Evolutionary conservation across 2,888 invertebrate genomes (phyloP).

Genomic region (Agriopis marginaria): DNA sequence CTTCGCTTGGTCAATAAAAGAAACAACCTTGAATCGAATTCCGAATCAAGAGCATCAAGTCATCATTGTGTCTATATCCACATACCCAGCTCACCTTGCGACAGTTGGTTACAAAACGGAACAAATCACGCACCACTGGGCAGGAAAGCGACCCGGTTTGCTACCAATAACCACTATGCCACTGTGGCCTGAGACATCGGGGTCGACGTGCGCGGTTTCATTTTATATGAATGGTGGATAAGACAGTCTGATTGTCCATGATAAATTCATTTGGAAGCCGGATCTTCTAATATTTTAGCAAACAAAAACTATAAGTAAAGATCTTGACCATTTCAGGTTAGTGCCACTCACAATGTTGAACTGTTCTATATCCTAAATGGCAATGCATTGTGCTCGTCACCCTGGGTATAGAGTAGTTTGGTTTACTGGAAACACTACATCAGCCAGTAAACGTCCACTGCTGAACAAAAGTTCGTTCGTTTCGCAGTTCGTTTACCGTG

Average conservation of each 20-base stretch:
- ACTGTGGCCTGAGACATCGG: conserved; percentile 30
- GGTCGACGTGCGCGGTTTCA: conserved; percentile 31
- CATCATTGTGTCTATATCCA: conserved; percentile 12
- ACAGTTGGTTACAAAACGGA: conserved; percentile 47
- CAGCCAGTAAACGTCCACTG: too few relatives aligned
- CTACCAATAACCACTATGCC: conserved; percentile 27
- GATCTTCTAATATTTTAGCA: too few relatives aligned
- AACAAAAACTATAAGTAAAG: too few relatives aligned
- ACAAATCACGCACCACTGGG: conserved; percentile 50
- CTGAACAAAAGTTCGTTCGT: too few relatives aligned
- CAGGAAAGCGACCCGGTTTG: conserved; percentile 51
- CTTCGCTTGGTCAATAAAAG: not conserved
- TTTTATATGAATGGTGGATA: not conserved
- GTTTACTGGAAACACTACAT: too few relatives aligned
- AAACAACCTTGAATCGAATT: not conserved
- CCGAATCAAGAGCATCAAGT: conserved; percentile 5
- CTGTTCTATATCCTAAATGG: too few relatives aligned
- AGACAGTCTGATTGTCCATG: not conserved
- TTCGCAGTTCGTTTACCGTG: too few relatives aligned
- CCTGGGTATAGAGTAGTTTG: too few relatives aligned
- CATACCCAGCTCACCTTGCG: conserved; percentile 31
- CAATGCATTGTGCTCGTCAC: too few relatives aligned
- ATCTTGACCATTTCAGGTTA: too few relatives aligned
- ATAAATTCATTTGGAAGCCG: too few relatives aligned
- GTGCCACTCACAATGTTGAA: too few relatives aligned